Percentiles rank a stretch among this genome's conserved stretches.
phyloP scores from a whole-genome alignment of 2,113 vertebrate species.

The Puntigrus tetrazona region DNA sequence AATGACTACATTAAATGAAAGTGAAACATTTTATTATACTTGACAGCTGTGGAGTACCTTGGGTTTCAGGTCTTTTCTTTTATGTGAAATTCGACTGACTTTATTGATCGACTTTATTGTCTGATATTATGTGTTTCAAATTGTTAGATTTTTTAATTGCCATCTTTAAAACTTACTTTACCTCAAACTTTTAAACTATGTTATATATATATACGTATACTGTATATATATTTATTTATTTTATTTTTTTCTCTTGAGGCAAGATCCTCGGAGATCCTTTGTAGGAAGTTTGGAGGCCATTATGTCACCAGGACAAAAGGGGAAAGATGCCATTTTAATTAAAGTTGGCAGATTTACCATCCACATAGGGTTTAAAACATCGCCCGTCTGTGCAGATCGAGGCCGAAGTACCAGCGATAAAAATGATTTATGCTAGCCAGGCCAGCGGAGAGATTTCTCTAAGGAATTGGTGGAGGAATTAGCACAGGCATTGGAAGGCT shows the following conservation, averaged over 20 bases:
- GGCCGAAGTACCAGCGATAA: slow-evolving; percentile 64
- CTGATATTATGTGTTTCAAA: neutral
- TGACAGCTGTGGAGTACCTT: slow-evolving; percentile 10
- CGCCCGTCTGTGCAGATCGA: slow-evolving; percentile 51
- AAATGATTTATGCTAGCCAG: slow-evolving; percentile 69
- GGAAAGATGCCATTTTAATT: slow-evolving; percentile 75
- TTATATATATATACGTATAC: slow-evolving; percentile 8
- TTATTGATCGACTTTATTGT: slow-evolving; percentile 2
- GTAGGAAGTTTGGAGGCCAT: slow-evolving; percentile 60
- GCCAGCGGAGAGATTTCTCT: slow-evolving; percentile 61
- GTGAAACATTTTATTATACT: slow-evolving; percentile 26
- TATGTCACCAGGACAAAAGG: slow-evolving; percentile 60
- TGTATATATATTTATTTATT: slow-evolving; percentile 1
- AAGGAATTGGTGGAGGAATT: slow-evolving; percentile 60
- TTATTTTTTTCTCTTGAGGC: slow-evolving; percentile 54
- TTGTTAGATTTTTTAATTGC: neutral
- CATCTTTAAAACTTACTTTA: slow-evolving; percentile 13
- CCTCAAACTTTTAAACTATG: slow-evolving; percentile 48
- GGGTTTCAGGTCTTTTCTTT: slow-evolving; percentile 3
- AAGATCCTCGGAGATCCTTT: slow-evolving; percentile 57
- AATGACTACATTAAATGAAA: slow-evolving; percentile 24
- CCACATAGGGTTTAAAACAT: slow-evolving; percentile 64
- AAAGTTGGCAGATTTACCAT: slow-evolving; percentile 74
- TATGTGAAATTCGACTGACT: slow-evolving; percentile 10
- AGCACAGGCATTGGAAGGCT: slow-evolving; percentile 60